Base-by-base conservation (phyloP, 1,140 invertebrate species). In the Ganaspis sp. region DNA sequence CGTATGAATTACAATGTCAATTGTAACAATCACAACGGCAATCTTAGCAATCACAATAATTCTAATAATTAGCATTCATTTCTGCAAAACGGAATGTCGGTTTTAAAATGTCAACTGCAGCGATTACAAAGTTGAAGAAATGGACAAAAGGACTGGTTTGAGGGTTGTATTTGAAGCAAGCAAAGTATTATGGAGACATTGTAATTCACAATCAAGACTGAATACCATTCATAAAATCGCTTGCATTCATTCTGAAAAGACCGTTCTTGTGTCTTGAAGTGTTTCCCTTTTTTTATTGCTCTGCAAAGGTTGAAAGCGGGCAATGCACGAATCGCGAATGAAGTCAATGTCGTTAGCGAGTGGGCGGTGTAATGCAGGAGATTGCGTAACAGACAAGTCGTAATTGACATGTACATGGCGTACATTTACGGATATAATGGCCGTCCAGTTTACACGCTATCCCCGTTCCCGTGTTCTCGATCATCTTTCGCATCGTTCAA, bases 331-430 rank as follows among this genome's bases (percentile, higher is more conserved):
- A 71, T 72, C 74, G 79, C 74, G 73, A 80, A 83, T 84, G 77
- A 81, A 83, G 64, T 74, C 74, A 69, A 80, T 81, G 83, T 85
- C 81, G 80, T 82, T 84, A 78, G 76, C 79, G 79, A 87, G 85
- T 86, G 83, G 84, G 81, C 81, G 81, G 83, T 40, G 74, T 77
- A 74, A 78, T 77, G 78, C 76, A 73, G 76, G 72, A 73, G 71
- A 81, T 86, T 85, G 84, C 84, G 81, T 85, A 85, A 83, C 79
- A 64, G 15, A 72, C 74, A 82, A 77, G 75, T 79, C 80, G 74
- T 85, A 88, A 86, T 86, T 87, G 85, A 87, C 84, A 85, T 84
- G 79, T 84, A 81, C 81, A 77, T 72, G 81, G 83, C 81, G 83
- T 82, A 85, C 82, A 84, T 84, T 84, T 85, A 85, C 80, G 80